Evolutionary conservation across 2,888 invertebrate genomes (phyloP), one percentile per base, ranked within the genome.

Genomic region (Himalopsyche japonica): DNA sequence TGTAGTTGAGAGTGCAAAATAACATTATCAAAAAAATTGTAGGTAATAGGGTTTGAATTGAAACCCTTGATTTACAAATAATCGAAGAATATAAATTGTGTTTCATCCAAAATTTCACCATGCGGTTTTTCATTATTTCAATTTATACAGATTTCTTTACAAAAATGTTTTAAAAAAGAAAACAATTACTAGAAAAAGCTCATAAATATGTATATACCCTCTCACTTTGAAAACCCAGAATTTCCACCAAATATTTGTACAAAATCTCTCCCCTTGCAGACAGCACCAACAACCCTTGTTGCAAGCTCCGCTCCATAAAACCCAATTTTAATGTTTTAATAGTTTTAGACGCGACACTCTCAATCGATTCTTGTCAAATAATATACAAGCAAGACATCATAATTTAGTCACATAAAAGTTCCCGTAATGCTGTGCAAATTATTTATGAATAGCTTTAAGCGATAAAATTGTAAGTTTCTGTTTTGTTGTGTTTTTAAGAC

Each of bases 311-410:
- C 84, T 82, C 76, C 84, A 86, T 86, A 84, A 86, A 86, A 84
- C 82, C 30, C 80, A 47, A 49, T 84, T 84, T 84, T 82, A 80
- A 82, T 82, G 80, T 82, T 86, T 86, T 86, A 86, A 86, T 84
- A 86, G 84, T 84, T 83, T 78, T 77, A 79, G 85, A 82, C 85
- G 85, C 80, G 83, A 85, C 85, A 70, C 30, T 32, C 18, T 47
- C 64, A 34, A 30, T 57, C 7, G 57, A 20, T 57, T 57, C n/a
- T 57, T 32, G 32, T 48, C 49, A 80, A 80, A 80, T 57, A 81
- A 76, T 76, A 47, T 47, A 30, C 70, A 43, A 37, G 47, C 32
- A 81, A 81, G 43, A 70, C 70, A 18, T 8, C 80, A 64, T 64
- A 32, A 81, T 57, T 57, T 57, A 57, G 20, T 57, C 57, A 8